phyloP scores from a whole-genome alignment of 2,797 vertebrate genomes.

The Periparus ater region DNA sequence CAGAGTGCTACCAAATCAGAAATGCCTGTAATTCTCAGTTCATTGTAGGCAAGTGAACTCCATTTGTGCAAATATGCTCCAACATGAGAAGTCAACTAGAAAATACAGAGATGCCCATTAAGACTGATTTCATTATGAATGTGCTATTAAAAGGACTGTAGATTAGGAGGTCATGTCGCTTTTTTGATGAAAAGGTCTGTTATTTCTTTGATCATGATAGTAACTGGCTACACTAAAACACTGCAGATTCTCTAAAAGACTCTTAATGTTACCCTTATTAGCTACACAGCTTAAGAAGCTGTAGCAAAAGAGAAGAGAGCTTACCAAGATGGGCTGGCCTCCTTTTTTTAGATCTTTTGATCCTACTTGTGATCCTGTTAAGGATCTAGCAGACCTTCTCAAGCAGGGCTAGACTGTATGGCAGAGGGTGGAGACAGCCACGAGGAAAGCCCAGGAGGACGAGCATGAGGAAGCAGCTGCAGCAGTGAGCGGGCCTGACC shows the following conservation, averaged over 20 bases:
- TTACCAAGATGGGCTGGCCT: neutral
- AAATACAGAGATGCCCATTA: constrained; percentile 38
- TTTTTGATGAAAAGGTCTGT: constrained; percentile 2
- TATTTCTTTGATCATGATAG: constrained; percentile 32
- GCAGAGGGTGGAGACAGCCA: neutral
- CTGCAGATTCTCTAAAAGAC: neutral
- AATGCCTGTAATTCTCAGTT: neutral
- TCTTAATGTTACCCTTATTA: neutral
- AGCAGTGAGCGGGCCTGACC: neutral
- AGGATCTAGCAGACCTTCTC: neutral
- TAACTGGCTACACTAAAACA: neutral
- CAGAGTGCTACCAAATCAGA: neutral
- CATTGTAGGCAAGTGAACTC: neutral
- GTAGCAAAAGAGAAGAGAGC: neutral
- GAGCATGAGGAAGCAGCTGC: neutral
- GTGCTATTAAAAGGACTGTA: constrained; percentile 16
- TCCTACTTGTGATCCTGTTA: neutral
- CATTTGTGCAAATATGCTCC: neutral
- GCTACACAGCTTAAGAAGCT: neutral
- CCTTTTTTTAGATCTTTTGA: neutral
- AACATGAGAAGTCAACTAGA: constrained; percentile 22
- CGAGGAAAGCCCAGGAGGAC: neutral
- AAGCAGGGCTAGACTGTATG: neutral
- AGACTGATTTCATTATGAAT: constrained; percentile 24
- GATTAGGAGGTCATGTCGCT: constrained; percentile 29